These are phyloP conservation scores for Pachypsylla venusta DNA, from an alignment of 1,140 invertebrate species.

Conservation along the genomic window DNA sequence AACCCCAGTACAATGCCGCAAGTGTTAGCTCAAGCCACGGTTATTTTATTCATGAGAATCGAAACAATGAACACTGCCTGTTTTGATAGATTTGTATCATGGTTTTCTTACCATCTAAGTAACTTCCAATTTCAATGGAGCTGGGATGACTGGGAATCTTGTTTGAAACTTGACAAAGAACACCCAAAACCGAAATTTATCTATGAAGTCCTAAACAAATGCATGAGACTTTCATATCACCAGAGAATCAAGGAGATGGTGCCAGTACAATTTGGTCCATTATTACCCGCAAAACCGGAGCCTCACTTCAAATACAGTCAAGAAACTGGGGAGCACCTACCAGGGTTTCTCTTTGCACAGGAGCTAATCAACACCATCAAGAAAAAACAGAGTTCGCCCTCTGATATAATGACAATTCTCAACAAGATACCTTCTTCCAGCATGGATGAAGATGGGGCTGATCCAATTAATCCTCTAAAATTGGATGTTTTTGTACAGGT, in stretches of 20 bases:
- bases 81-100: constrained; percentile 89
- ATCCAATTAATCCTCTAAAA: constrained; percentile 70
- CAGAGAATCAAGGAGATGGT: constrained; percentile 84
- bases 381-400: constrained; percentile 62
- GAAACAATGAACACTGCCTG: constrained; percentile 94
- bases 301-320: constrained; percentile 59
- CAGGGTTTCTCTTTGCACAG: constrained; percentile 68
- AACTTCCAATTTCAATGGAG: constrained; percentile 99
- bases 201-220: constrained; percentile 78
- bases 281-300: constrained; percentile 64
- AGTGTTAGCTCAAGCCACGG: constrained; percentile 92
- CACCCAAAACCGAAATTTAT: constrained; percentile 95
- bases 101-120: constrained; percentile 98
- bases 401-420: constrained; percentile 79
- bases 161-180: constrained; percentile 66
- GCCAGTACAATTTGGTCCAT: constrained; percentile 66
- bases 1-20: constrained; percentile 95
- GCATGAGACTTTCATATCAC: constrained; percentile 86
- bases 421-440: constrained; percentile 66
- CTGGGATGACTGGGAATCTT: constrained; percentile 90
- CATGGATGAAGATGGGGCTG: constrained; percentile 44
- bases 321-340: constrained; percentile 45
- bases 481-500: constrained; percentile 96
- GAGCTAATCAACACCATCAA: constrained; percentile 71
- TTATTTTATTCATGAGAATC: constrained; percentile 88